Base-by-base conservation (phyloP, 2,113 vertebrate species). In the Vidua chalybeata region DNA sequence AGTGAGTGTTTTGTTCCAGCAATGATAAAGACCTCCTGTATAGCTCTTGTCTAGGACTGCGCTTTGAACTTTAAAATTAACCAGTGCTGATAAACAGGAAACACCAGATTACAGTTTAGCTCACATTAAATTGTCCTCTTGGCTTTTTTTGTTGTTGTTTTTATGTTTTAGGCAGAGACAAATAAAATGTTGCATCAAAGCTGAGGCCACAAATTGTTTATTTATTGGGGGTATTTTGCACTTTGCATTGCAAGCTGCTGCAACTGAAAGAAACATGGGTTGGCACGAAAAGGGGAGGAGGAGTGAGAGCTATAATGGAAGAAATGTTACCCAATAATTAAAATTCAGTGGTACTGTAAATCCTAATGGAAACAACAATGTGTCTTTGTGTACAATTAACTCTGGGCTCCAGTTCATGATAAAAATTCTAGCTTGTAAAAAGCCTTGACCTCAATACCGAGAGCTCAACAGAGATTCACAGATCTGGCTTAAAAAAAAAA, bases 321-420 rank as follows among this genome's bases (percentile, higher is more conserved):
- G 90, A 97, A 96, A 97, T 96, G 90, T 94, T 96, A 97, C 86
- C 93, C 91, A 97, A 97, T 95, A 96, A 97, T 97, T 97, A 97
- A 97, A 97, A 97, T 97, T 96, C 96, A 96, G 93, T 95, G 92
- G 94, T 94, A 97, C 96, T 97, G 94, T 96, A 97, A 95, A 94
- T 96, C 89, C 87, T 94, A 94, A 96, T 93, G 95, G 96, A 95
- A 97, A 95, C 94, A 97, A 97, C 95, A 97, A 97, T 97, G 96
- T 88, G 93, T 93, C 96, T 97, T 97, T 97, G 97, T 97, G 93
- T 92, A 96, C 94, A 96, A 96, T 97, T 97, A 97, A 97, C 92
- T 97, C 95, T 92, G 95, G 96, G 96, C 96, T 97, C 95, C 90
- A 68, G 93, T 95, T 97, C 96, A 96, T 92, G 95, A 96, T 97